Conservation (phyloP, 2,888 invertebrate genomes). For the Rosalia funebris region DNA sequence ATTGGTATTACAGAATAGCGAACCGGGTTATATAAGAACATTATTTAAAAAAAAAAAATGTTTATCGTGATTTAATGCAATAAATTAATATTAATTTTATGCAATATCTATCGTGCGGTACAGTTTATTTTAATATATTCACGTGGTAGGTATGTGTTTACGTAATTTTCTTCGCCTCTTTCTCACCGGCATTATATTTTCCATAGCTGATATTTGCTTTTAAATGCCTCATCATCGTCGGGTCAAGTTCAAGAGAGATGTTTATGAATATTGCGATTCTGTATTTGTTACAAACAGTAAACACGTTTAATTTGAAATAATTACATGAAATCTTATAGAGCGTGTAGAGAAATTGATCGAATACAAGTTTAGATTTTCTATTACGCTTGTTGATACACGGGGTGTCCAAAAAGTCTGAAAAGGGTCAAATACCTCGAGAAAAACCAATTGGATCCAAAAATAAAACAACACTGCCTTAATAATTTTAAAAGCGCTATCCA, state of each 20-base stretch:
- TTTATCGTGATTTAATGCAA: neutral
- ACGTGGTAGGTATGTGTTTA: neutral
- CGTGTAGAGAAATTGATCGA: no score
- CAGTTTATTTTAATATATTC: neutral
- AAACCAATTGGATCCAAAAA: no score
- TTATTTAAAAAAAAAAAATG: neutral
- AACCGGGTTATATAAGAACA: neutral
- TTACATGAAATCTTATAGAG: no score
- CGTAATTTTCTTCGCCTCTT: neutral
- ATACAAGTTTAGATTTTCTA: no score
- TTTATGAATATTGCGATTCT: no score
- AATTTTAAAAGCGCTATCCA: no score
- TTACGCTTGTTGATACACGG: no score
- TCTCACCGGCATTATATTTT: neutral
- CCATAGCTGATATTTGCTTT: neutral
- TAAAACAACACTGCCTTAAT: no score
- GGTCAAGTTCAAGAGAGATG: slow-evolving; percentile 8
- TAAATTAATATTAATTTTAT: neutral
- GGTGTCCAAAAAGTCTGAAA: no score
- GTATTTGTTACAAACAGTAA: no score
- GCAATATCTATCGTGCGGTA: neutral
- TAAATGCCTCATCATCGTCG: neutral
- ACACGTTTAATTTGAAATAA: no score
- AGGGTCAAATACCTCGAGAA: no score
- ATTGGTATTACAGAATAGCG: neutral